Evolutionary conservation across 2,113 vertebrate species (phyloP).

Genomic region (Catharus fuscescens): DNA sequence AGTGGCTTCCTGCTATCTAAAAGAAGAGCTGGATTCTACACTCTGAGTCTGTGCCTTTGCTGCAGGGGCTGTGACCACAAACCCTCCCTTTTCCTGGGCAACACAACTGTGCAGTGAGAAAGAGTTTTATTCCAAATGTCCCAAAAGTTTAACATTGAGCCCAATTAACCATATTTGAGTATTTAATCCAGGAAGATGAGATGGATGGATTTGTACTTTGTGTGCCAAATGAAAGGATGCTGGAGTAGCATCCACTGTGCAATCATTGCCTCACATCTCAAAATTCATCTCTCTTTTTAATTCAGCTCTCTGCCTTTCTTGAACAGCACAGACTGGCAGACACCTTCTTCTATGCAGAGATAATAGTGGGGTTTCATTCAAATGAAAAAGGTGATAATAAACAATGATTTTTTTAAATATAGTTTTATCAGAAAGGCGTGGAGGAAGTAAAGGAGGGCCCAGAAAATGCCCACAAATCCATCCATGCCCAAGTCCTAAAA

Average conservation of each 20-base stretch:
- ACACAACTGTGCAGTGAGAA: neutral
- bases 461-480: neutral
- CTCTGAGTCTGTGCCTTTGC: neutral
- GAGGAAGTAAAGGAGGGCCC: neutral
- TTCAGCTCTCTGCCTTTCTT: neutral
- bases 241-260: neutral
- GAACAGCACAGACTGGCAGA: neutral
- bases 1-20: neutral
- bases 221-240: neutral
- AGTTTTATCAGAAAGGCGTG: fast-evolving
- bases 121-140: neutral
- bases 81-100: neutral
- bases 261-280: neutral
- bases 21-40: neutral
- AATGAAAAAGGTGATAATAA: neutral
- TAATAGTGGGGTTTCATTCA: neutral
- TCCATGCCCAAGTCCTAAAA: neutral
- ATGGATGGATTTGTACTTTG: neutral
- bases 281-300: neutral
- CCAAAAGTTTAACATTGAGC: neutral
- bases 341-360: fast-evolving
- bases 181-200: neutral
- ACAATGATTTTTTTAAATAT: neutral
- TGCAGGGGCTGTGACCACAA: neutral
- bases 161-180: neutral